Base-by-base conservation (phyloP, 2,888 invertebrate genomes). In the Orthosia gracilis region DNA sequence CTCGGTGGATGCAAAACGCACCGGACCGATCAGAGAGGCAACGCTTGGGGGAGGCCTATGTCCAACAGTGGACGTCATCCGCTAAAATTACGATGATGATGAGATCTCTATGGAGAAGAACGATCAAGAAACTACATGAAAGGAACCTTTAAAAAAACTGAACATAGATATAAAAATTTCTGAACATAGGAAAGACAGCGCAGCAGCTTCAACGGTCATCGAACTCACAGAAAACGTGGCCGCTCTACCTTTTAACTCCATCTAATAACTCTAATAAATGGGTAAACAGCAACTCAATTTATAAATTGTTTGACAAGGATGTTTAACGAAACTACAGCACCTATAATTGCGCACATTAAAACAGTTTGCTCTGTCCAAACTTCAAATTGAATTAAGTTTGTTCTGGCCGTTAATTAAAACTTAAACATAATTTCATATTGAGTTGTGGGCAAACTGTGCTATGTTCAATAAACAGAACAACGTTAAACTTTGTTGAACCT, bases 391-490 rank as follows among this genome's bases (percentile, higher is more conserved):
- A 89, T 89, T 78, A 87, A 91, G 88, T 89, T 90, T 79, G 83
- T 85, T 88, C 87, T 90, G 88, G 88, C 89, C 89, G 88, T 92
- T 92, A 91, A 94, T 93, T 92, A 92, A 92, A 92, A 93, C 91
- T 94, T 91, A 90, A 91, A 90, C 91, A 92, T 91, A 92, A 92
- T 91, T 92, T 91, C 88, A 92, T 91, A 92, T 92, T 89, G 91
- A 92, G 91, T 89, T 89, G 89, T 89, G 89, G 89, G 85, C 85
- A 88, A 91, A 91, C 89, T 89, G 90, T 89, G 88, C 91, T 89
- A 87, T 89, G 89, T 92, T 93, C 91, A 91, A 92, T 93, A 94
- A 94, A 94, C 92, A 93, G 92, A 92, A 91, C 91, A 92, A 91
- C 89, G 91, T 87, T 84, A 89, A 93, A 94, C 90, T 93, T 93